These are phyloP conservation scores for Lathamus discolor DNA, from an alignment of 2,113 vertebrate genomes.

Conservation along the genomic window DNA sequence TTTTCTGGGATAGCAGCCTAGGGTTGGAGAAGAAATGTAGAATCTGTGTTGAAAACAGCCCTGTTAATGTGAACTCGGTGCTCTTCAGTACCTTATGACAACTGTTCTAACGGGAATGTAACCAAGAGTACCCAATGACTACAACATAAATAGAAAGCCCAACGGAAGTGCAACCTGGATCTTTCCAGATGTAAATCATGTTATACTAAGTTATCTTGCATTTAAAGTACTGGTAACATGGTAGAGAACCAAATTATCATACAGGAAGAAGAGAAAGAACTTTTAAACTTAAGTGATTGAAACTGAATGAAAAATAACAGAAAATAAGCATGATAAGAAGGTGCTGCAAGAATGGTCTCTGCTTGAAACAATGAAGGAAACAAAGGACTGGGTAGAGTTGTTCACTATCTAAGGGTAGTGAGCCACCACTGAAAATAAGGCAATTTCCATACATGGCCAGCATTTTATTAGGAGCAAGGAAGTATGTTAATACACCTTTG, in stretches of 20 bases:
- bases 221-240: neutral
- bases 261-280: neutral
- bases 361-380: neutral
- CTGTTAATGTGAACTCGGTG: neutral
- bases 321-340: neutral
- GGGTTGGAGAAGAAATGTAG: neutral
- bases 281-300: neutral
- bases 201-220: neutral
- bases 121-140: neutral
- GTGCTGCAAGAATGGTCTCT: neutral
- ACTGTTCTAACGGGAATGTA: neutral
- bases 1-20: constrained; percentile 35
- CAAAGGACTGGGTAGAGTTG: neutral
- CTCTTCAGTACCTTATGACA: neutral
- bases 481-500: neutral
- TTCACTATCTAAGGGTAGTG: neutral
- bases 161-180: neutral
- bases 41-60: neutral
- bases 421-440: neutral
- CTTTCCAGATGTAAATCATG: neutral
- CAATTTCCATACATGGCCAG: neutral
- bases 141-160: neutral
- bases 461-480: neutral
- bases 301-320: neutral
- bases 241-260: neutral